Evolutionary conservation across 2,113 vertebrate species (phyloP), one percentile per base, ranked within the genome.

Genomic region (Halichoerus grypus): DNA sequence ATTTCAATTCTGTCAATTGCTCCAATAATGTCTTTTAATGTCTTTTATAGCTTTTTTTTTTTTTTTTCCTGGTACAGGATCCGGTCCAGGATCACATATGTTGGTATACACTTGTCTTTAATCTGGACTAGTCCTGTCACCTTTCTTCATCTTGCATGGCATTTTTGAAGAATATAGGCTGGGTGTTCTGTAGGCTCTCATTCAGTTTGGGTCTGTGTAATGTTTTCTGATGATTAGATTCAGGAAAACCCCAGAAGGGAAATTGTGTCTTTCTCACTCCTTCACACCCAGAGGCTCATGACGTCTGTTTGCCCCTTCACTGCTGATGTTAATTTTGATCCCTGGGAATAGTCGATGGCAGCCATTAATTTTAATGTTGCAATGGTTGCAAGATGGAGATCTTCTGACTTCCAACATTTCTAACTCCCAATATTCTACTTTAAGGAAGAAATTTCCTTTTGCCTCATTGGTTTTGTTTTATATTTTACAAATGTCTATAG

Each of bases 61-160:
- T 51, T 71, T 46, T 80, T 82, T 59, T 21, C 65, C 28, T 9
- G 5, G 5, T 16, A 9, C 14, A 5, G 14, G 55, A 2, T 26
- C 12, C 51, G 18, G 11, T 39, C 21, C 5, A 28, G 53, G 14
- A 10, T 71, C 14, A 0, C 21, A 0, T 26, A 6, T 26, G 39
- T 55, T 10, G 4, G 14, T 22, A 36, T 55, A 51, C 18, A 6
- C 7, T 26, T 39, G 55, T 55, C 55, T 89, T 90, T 42, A 63
- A 51, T 24, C 0, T 9, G 2, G 33, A 53, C 39, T 26, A 28
- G 36, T n/a, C 31, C 24, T 28, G 0, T 21, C 1, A 14, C 24
- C 28, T 19, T 13, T 46, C 57, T 57, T 53, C 28, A 16, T 46
- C 12, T 57, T 59, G 51, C 4, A 19, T 33, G 28, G 22, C 1